Base-by-base conservation (phyloP, 1,140 invertebrate genomes). In the Anastrepha ludens region DNA sequence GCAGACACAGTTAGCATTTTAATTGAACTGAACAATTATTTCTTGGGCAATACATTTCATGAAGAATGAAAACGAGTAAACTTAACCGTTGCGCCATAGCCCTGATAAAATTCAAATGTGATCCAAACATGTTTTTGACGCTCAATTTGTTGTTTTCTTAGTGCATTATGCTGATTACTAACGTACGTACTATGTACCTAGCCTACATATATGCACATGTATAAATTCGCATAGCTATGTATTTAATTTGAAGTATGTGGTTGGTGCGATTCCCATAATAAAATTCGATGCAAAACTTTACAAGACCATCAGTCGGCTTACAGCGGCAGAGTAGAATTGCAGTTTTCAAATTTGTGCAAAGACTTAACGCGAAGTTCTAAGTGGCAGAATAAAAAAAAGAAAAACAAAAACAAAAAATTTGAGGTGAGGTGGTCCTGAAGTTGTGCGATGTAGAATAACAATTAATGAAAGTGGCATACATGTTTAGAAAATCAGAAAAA, bases 1-100 rank as follows among this genome's bases (percentile, higher is more conserved):
- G 74, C 20, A 39, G 74, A 50, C 74, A 55, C n/a, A 81, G 74
- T 81, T 81, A n/a, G 74, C 74, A 81, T 81, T 81, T 81, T 11
- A 55, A 55, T 81, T 81, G 74, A 50, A 81, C 8, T 81, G 1
- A 50, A 55, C 5, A 44, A 47, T 47, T 29, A 29, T 29, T 29
- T 29, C 29, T 29, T 29, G 29, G 29, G 29, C 29, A 29, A 29
- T 29, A 29, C 29, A 29, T 29, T 29, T 17, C 15, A 47, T 74
- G 47, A 20, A 9, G 9, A 9, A 2, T 7, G 6, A 9, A 81
- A 81, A 20, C 20, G n/a, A 81, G 20, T 50, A 55, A 3, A 11
- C 44, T 20, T 44, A 70, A 13, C 8, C 2, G 47, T 13, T 74
- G 44, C 17, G 39, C n/a, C 70, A 74, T 29, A 11, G 17, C 39